A percentile compares a stretch with the other conserved stretches of the same genome.
Conservation (phyloP, 1,140 invertebrate species). For the Hypsibius dujardini region DNA sequence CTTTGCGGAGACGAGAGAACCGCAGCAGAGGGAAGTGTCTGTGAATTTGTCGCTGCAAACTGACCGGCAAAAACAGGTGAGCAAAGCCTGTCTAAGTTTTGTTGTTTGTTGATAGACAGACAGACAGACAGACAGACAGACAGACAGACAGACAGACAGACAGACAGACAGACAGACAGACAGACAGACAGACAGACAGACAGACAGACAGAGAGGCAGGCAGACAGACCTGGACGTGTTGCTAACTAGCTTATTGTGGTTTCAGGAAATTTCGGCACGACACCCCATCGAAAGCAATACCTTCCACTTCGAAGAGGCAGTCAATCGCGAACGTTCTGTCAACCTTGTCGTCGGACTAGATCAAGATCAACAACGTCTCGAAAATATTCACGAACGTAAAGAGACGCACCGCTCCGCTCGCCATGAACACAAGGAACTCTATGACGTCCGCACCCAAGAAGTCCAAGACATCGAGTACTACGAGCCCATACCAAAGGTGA, state of each 20-base stretch:
- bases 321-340: neutral
- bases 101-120: no score
- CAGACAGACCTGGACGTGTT: no score
- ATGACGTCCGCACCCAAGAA: no score
- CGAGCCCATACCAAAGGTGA: conserved; percentile 3
- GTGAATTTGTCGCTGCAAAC: neutral
- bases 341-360: neutral
- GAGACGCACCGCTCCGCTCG: no score
- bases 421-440: no score
- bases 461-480: neutral
- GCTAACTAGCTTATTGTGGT: neutral
- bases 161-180: no score
- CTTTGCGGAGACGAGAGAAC: neutral
- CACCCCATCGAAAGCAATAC: neutral
- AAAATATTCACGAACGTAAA: no score
- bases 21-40: neutral
- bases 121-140: no score
- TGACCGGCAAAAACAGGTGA: neutral
- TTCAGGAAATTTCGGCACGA: neutral
- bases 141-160: no score
- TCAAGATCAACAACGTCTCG: neutral
- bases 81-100: neutral
- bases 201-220: no score
- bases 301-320: neutral
- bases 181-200: no score